These are phyloP conservation scores for Zaprionus camerounensis DNA, from an alignment of 1,140 invertebrate species.

Conservation along the genomic window DNA sequence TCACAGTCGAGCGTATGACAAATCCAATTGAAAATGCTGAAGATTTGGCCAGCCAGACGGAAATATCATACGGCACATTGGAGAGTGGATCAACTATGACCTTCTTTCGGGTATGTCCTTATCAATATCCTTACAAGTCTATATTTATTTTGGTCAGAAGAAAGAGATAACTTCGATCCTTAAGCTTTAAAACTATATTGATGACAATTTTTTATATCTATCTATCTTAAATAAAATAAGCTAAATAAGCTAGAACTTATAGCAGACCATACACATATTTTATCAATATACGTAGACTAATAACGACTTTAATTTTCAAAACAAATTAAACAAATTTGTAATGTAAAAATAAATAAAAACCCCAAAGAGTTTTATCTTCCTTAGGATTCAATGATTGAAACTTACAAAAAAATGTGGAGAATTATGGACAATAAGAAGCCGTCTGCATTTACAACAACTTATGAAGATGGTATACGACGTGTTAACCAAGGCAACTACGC, in stretches of 20 bases:
- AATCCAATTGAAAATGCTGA: slow-evolving; percentile 94
- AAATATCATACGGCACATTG: slow-evolving; percentile 94
- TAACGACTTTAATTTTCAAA: too few relatives aligned
- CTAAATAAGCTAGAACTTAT: too few relatives aligned
- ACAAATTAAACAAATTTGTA: too few relatives aligned
- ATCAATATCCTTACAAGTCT: neutral
- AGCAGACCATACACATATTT: too few relatives aligned
- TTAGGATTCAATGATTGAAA: slow-evolving; percentile 89
- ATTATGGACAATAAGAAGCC: slow-evolving; percentile 91
- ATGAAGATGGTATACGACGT: slow-evolving; percentile 92
- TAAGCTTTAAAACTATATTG: too few relatives aligned
- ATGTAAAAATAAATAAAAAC: too few relatives aligned
- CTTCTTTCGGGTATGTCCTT: slow-evolving; percentile 89
- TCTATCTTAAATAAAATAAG: too few relatives aligned
- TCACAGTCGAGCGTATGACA: slow-evolving; percentile 95
- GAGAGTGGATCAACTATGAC: slow-evolving; percentile 90
- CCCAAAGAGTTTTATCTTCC: neutral
- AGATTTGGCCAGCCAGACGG: slow-evolving; percentile 89
- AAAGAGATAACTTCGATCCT: too few relatives aligned
- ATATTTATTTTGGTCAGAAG: too few relatives aligned
- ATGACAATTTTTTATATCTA: too few relatives aligned
- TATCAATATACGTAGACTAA: too few relatives aligned
- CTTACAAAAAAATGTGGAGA: slow-evolving; percentile 87
- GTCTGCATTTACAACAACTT: slow-evolving; percentile 89
- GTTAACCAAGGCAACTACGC: slow-evolving; percentile 93